A percentile compares a stretch with the other conserved stretches of the same genome.
Evolutionary conservation across 2,888 invertebrate species (phyloP).

Genomic region (Choristoneura rosaceana): DNA sequence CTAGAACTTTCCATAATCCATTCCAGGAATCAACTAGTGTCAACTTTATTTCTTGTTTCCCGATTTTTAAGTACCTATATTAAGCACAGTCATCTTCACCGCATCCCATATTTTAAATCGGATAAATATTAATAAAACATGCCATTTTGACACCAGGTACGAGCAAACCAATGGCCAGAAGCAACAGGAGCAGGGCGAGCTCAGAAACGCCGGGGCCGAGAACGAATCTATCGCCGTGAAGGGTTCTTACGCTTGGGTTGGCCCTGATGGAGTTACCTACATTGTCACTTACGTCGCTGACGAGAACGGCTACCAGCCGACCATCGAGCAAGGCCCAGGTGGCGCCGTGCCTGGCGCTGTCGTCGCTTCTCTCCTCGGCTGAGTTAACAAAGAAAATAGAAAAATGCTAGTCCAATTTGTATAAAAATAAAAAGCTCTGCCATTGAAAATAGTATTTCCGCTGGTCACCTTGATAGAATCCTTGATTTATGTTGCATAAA

Average conservation of each 20-base stretch:
- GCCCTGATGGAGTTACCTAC: constrained; percentile 79
- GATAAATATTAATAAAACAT: background rate
- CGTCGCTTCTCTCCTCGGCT: constrained; percentile 69
- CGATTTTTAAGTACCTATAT: too few relatives aligned
- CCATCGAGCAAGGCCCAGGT: constrained; percentile 65
- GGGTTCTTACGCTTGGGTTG: constrained; percentile 81
- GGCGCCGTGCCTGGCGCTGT: constrained; percentile 64
- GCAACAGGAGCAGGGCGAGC: constrained; percentile 77
- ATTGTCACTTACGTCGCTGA: constrained; percentile 83
- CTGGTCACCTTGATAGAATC: background rate
- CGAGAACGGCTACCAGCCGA: constrained; percentile 84
- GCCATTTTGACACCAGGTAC: constrained; percentile 51
- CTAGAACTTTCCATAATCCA: too few relatives aligned
- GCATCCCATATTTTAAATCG: background rate
- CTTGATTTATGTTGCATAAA: background rate
- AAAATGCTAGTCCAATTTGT: constrained; percentile 49
- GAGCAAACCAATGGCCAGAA: constrained; percentile 83
- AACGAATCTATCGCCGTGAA: constrained; percentile 79
- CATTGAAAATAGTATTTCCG: background rate
- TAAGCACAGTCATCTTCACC: too few relatives aligned
- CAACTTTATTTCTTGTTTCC: too few relatives aligned
- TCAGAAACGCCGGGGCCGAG: constrained; percentile 82
- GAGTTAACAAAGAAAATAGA: constrained; percentile 44
- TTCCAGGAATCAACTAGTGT: too few relatives aligned
- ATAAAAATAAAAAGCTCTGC: constrained; percentile 25